These are phyloP conservation scores for Meloidogyne floridensis DNA, from an alignment of 1,140 invertebrate genomes.

Conservation along the genomic window DNA sequence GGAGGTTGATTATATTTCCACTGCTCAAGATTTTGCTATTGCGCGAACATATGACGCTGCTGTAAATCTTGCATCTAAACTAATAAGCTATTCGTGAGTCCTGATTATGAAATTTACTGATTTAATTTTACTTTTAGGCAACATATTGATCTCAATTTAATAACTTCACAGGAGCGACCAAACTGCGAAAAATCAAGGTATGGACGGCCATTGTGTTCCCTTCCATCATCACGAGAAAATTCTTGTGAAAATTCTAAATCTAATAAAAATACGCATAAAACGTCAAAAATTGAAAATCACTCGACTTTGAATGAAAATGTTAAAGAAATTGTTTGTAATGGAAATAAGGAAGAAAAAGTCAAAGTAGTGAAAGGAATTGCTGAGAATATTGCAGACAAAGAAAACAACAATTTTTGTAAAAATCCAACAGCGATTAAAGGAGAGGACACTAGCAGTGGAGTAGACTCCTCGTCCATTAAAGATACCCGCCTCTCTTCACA, in stretches of 20 bases:
- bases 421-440: background rate
- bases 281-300: background rate
- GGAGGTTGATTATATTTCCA: conserved; percentile 24
- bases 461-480: background rate
- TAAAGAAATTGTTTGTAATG: background rate
- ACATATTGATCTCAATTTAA: conserved; percentile 14
- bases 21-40: conserved; percentile 21
- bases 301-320: background rate
- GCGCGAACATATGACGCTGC: conserved; percentile 15
- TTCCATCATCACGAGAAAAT: background rate
- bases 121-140: background rate
- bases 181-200: background rate
- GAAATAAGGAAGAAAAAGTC: background rate
- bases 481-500: background rate
- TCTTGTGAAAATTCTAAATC: conserved; percentile 1
- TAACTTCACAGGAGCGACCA: background rate
- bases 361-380: background rate
- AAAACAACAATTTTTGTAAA: background rate
- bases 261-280: background rate
- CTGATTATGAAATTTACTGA: background rate
- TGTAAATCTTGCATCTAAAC: conserved; percentile 13
- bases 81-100: conserved; percentile 22
- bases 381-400: background rate
- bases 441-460: background rate
- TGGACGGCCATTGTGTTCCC: background rate